Evolutionary conservation across 2,797 vertebrate species (phyloP).

Genomic region (Erpetoichthys calabaricus): DNA sequence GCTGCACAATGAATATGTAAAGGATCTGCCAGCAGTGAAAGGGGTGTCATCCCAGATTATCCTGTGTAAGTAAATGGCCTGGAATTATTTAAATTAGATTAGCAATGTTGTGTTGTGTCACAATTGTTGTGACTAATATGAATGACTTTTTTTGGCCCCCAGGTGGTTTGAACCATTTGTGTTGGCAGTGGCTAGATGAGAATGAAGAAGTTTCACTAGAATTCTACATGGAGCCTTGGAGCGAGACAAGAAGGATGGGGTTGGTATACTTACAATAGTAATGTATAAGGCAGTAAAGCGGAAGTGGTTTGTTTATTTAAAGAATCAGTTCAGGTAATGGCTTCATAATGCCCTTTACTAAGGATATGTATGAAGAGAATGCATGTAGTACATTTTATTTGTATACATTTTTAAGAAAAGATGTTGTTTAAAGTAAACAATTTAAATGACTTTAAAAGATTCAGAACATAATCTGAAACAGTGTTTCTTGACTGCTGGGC

Average conservation of each 20-base stretch:
- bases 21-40: constrained; percentile 68
- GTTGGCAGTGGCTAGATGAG: constrained; percentile 87
- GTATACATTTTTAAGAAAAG: no score
- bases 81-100: background rate
- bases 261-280: constrained; percentile 35
- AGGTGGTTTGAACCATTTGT: constrained; percentile 96
- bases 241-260: constrained; percentile 95
- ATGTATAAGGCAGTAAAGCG: no score
- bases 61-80: constrained; percentile 64
- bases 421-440: no score
- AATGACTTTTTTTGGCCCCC: constrained; percentile 3
- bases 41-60: constrained; percentile 73
- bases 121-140: background rate
- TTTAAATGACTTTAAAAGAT: no score
- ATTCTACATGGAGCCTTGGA: constrained; percentile 90
- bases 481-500: no score
- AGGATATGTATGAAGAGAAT: no score
- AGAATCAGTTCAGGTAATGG: no score
- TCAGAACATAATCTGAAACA: no score
- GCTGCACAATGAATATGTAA: constrained; percentile 89
- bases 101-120: background rate
- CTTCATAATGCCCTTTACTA: no score
- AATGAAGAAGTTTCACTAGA: constrained; percentile 95
- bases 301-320: no score
- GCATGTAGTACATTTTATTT: no score